phyloP scores from a whole-genome alignment of 2,888 invertebrate genomes.

The Agrochola lota region DNA sequence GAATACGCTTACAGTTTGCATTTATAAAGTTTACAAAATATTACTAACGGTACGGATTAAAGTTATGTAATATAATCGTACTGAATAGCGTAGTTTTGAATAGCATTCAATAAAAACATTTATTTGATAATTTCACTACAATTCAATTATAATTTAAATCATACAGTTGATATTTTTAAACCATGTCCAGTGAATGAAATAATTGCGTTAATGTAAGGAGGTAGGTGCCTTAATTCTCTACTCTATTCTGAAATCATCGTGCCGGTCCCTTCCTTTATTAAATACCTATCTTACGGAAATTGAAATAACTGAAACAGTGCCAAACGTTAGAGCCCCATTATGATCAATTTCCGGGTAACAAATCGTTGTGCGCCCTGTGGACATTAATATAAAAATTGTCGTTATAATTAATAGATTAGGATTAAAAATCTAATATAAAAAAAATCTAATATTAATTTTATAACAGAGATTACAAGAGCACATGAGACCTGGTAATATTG shows the following conservation, averaged over 20 bases:
- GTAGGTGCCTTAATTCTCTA: conserved; percentile 18
- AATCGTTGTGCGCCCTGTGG: conserved; percentile 41
- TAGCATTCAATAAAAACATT: neutral
- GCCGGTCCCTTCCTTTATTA: conserved; percentile 74
- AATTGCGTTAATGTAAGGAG: conserved; percentile 45
- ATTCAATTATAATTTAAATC: conserved; percentile 5
- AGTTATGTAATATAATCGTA: neutral
- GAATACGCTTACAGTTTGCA: conserved; percentile 1
- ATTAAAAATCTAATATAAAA: no score
- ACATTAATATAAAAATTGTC: conserved; percentile 7
- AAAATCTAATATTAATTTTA: neutral
- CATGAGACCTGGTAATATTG: conserved; percentile 1
- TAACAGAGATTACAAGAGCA: neutral
- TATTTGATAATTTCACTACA: neutral
- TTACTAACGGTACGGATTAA: neutral
- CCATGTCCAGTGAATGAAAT: conserved; percentile 21
- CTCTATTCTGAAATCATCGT: conserved; percentile 63
- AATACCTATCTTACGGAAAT: conserved; percentile 77
- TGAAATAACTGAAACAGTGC: conserved; percentile 76
- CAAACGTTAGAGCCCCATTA: conserved; percentile 66
- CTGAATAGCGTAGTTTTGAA: conserved; percentile 3
- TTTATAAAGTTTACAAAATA: conserved; percentile 8
- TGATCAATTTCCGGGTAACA: conserved; percentile 71
- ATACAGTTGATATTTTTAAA: conserved; percentile 3
- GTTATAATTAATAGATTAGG: conserved; percentile 20